Base-by-base conservation (phyloP, 2,113 vertebrate species). In the Helogale parvula region DNA sequence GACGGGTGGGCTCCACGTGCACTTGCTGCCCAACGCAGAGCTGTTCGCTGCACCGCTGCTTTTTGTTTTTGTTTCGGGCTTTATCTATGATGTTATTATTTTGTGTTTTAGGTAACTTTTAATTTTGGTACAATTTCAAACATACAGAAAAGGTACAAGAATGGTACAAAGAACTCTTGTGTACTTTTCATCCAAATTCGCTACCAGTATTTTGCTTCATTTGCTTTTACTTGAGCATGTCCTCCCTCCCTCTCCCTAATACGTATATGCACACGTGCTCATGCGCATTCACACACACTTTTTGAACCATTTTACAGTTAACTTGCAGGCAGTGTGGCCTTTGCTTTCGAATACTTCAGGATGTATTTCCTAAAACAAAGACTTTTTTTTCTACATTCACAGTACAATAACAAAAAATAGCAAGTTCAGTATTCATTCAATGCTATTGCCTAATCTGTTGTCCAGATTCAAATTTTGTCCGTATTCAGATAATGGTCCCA, bases 31-130 rank as follows among this genome's bases (percentile, higher is more conserved):
- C n/a, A n/a, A 50, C 47, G 29, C 80, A 93, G 83, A 90, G 52
- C 33, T 27, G 7, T 17, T 45, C 2, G 3, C 14, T 60, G 57
- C 21, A 60, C 57, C 1, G 0, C 25, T 47, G 27, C 50, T 72
- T 29, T 88, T 52, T 80, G 5, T 52, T 27, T 82, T 16, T 35
- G 35, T 68, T 66, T 35, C n/a, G 84, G 76, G 57, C 17, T 80
- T 66, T 84, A 66, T 87, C 25, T 83, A 21, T 72, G 47, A 50
- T 87, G 17, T 45, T 83, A 5, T 93, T 63, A 47, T 52, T 71
- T 83, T 94, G 33, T 90, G n/a, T 71, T 95, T 90, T 82, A 87
- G 27, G 41, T 90, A 95, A 93, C 27, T 92, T 95, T 96, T 57
- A n/a, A 90, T 91, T 94, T 82, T 63, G 50, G 69, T 93, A 3